These are phyloP conservation scores for Druon quercuslanigerum DNA, from an alignment of 1,140 invertebrate species.

Conservation along the genomic window DNA sequence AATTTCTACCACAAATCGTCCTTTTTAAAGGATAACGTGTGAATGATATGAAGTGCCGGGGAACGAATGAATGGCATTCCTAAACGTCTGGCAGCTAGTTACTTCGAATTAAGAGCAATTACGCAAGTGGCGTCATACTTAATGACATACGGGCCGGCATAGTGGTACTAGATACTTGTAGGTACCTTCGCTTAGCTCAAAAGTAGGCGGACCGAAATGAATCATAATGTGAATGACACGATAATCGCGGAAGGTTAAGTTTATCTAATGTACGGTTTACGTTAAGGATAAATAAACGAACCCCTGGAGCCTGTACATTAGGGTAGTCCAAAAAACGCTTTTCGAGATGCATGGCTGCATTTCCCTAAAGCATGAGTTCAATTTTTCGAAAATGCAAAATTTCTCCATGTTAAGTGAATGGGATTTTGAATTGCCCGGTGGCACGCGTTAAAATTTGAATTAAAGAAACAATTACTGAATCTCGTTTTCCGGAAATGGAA, in stretches of 20 bases:
- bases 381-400: too few species aligned
- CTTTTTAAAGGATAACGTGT: conserved; percentile 22
- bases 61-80: conserved; percentile 52
- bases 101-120: conserved; percentile 67
- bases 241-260: conserved; percentile 57
- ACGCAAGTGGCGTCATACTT: conserved; percentile 60
- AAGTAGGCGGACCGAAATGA: conserved; percentile 55
- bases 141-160: conserved; percentile 43
- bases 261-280: conserved; percentile 42
- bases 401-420: too few species aligned
- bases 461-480: too few species aligned
- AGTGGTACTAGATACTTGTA: conserved; percentile 42
- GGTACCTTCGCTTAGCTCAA: conserved; percentile 39
- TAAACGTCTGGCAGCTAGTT: conserved; percentile 55
- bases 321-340: too few species aligned
- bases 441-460: too few species aligned
- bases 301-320: not conserved
- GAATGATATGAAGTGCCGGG: not conserved
- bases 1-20: not conserved
- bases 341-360: too few species aligned
- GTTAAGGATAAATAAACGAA: not conserved
- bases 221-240: conserved; percentile 65
- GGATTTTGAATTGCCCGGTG: too few species aligned
- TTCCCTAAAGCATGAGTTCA: too few species aligned
- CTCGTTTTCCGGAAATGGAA: too few species aligned